A percentile compares a stretch with the other conserved stretches of the same genome.
phyloP scores from a whole-genome alignment of 2,113 vertebrate genomes.

The Stomatorhinus ivindoensis region DNA sequence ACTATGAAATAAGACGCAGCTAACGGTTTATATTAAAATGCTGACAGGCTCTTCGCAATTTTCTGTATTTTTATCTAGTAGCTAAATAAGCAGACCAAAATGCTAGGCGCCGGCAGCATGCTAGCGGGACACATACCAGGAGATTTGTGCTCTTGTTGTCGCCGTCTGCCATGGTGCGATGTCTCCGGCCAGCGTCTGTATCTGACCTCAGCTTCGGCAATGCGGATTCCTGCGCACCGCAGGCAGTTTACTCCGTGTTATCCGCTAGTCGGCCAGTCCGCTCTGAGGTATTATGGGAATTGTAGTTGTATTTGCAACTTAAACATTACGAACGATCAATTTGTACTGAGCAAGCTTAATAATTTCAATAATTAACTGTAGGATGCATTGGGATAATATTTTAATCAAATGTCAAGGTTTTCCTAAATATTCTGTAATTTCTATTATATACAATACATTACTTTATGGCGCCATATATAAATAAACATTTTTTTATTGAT shows the following conservation, averaged over 20 bases:
- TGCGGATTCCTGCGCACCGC: not conserved
- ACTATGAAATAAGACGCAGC: not conserved
- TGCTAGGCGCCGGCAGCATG: not conserved
- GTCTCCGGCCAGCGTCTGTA: not conserved
- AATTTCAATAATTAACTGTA: not conserved
- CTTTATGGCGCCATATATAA: no score
- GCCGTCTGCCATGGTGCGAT: constrained; percentile 12
- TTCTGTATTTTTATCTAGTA: not conserved
- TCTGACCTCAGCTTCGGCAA: not conserved
- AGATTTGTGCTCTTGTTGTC: constrained; percentile 21
- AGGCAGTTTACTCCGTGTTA: not conserved
- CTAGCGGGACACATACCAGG: constrained; percentile 3
- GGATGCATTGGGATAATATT: not conserved
- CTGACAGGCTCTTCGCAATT: not conserved
- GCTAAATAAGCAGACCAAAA: not conserved
- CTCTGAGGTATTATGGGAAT: not conserved
- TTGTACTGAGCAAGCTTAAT: not conserved
- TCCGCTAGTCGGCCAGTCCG: not conserved
- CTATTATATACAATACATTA: not conserved
- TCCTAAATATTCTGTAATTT: not conserved
- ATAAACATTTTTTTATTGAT: no score
- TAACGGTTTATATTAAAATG: not conserved
- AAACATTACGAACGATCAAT: not conserved
- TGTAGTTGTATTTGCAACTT: constrained; percentile 2
- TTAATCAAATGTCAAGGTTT: not conserved